Base-by-base conservation (phyloP, 2,113 vertebrate species). In the Phyllopteryx taeniolatus region DNA sequence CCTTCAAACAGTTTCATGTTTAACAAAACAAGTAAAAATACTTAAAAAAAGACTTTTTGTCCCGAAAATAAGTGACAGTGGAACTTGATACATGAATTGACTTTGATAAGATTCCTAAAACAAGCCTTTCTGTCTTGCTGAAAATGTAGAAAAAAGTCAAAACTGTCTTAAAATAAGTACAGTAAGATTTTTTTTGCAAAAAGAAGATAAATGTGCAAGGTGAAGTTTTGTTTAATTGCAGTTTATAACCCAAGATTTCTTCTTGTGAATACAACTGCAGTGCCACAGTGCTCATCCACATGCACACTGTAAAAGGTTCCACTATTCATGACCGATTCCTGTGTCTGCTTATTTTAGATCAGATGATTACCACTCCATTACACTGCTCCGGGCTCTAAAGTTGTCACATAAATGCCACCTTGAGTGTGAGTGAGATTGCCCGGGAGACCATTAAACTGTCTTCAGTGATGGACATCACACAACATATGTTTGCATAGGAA, bases 391-490 rank as follows among this genome's bases (percentile, higher is more conserved):
- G 73, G 68, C 79, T 75, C 27, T 74, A 35, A 76, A 70, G 66
- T 70, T 67, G 73, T 73, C 78, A 54, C 56, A 77, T 77, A 86
- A 85, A 75, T 14, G 9, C 33, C 56, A 60, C 20, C 33, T 7
- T n/a, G 71, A 33, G 59, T 72, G 22, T 42, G 70, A 47, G 43
- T 2, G 63, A 0, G 43, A 11, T 43, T 4, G 67, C 62, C 56
- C 17, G 2, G 20, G 46, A 54, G 47, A 64, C 65, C 67, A 63
- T 88, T 79, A 80, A 87, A 73, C 70, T 85, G 75, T 79, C 75
- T 8, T n/a, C 6, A 20, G 67, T 77, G 77, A 81, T 72, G 67
- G 71, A 80, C 61, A 70, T 33, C 42, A 63, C 74, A 27, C 67
- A 39, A 53, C 51, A 73, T 67, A 13, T 67, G 51, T 78, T 61